Evolutionary conservation across 2,797 vertebrate genomes (phyloP).

Genomic region (Mus caroli): DNA sequence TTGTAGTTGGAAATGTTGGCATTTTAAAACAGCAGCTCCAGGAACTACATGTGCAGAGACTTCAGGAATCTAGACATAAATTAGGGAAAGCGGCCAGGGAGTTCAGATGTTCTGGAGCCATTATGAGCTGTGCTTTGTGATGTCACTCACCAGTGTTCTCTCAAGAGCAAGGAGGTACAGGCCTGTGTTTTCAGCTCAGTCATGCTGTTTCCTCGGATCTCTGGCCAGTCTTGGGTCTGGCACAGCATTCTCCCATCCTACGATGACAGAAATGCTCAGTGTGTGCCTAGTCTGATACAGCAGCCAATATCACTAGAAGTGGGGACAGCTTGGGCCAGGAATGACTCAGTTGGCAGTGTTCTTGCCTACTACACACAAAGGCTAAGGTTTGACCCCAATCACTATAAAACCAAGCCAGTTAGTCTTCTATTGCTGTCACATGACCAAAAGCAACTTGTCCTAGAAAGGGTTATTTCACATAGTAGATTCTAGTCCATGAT

Average conservation of each 20-base stretch:
- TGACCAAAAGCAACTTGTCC: no score
- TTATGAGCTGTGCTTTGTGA: constrained; percentile 79
- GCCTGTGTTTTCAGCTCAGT: background rate
- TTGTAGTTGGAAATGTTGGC: constrained; percentile 58
- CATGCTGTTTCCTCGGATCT: background rate
- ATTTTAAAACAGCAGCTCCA: constrained; percentile 70
- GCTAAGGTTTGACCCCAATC: background rate
- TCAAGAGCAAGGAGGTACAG: background rate
- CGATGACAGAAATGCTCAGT: background rate
- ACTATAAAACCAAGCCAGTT: background rate
- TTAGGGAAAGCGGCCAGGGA: background rate
- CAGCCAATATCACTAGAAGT: background rate
- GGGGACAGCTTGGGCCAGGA: background rate
- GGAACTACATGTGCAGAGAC: constrained; percentile 74
- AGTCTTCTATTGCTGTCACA: background rate
- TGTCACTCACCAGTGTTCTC: constrained; percentile 62
- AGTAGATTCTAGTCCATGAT: background rate
- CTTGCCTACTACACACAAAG: background rate
- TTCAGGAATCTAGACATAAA: constrained; percentile 60
- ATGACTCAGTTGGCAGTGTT: background rate
- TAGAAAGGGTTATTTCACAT: no score
- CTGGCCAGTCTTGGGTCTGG: background rate
- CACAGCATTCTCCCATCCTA: background rate
- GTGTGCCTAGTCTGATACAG: background rate
- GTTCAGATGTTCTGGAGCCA: constrained; percentile 27